Evolutionary conservation across 2,113 vertebrate genomes (phyloP).

Genomic region (Arothron firmamentum): DNA sequence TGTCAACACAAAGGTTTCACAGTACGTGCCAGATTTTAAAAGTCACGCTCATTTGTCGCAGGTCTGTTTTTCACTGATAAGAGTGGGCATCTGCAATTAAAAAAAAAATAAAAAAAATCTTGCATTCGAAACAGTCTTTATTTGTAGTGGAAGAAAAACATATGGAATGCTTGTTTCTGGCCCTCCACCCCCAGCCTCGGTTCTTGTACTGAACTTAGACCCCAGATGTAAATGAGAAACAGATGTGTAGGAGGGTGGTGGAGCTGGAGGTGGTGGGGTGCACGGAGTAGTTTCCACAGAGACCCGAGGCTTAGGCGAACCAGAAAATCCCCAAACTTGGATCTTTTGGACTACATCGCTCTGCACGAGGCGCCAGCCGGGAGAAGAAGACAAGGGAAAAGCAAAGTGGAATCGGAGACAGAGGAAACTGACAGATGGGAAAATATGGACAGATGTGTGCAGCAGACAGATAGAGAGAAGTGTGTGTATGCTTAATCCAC

Average conservation of each 20-base stretch:
- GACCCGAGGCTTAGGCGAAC: constrained; percentile 34
- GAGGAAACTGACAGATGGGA: constrained; percentile 23
- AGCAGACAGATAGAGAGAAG: constrained; percentile 13
- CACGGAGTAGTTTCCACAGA: constrained; percentile 40
- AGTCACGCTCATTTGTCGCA: constrained; percentile 6
- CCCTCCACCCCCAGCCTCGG: background rate
- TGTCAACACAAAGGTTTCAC: constrained; percentile 18
- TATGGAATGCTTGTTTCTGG: constrained; percentile 21
- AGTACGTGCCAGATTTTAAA: constrained; percentile 29
- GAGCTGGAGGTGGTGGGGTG: background rate
- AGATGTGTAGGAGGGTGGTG: constrained; percentile 51
- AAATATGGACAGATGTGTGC: constrained; percentile 36
- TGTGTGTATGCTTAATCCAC: constrained; percentile 50
- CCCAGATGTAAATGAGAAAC: constrained; percentile 62
- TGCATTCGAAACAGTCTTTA: constrained; percentile 22
- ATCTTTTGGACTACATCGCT: constrained; percentile 23
- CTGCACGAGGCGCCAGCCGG: constrained; percentile 22
- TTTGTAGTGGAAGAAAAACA: constrained; percentile 39
- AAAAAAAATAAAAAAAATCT: background rate
- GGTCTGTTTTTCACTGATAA: constrained; percentile 11
- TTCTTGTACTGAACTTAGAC: constrained; percentile 44
- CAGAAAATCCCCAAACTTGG: constrained; percentile 49
- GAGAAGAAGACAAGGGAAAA: constrained; percentile 1
- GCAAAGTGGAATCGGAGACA: constrained; percentile 2
- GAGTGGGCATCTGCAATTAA: constrained; percentile 3